Base-by-base conservation (phyloP, 2,113 vertebrate species). In the Ifrita kowaldi region DNA sequence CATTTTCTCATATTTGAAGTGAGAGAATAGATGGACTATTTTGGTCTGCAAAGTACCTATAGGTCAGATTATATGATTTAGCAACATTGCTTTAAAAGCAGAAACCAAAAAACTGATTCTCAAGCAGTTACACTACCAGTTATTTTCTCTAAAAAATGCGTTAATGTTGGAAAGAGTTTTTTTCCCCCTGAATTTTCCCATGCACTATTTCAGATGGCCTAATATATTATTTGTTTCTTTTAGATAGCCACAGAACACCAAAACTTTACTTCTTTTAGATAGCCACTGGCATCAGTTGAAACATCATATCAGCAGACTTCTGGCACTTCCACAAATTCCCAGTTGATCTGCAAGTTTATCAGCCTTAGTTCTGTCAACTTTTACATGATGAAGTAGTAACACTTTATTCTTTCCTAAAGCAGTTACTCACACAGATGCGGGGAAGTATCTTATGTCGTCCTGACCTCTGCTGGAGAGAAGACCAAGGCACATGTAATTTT, bases 391-490 rank as follows among this genome's bases (percentile, higher is more conserved):
- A 60, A 70, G 64, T 5, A 11, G 15, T 22, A 67, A 39, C 9
- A 30, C 65, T 63, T 69, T 65, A 27, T 4, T 37, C 16, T 71
- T 88, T 42, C 12, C 15, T 15, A 17, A 55, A 3, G 17, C 16
- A 63, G 49, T 7, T 33, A 15, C 5, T 56, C 7, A 30, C 24
- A 14, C 2, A 6, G 11, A 39, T 20, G 7, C 7, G 44, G 5
- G 13, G 6, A 22, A 71, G 8, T 82, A 52, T 30, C 28, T 83
- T 95, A 59, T 71, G 59, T 68, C 90, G 3, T 59, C 85, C 33
- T 91, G 96, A 88, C 97, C 91, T 93, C 97, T 97, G 52, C 89
- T 94, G 97, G 97, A 71, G 27, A 80, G 53, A 87, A 84, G 4
- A 52, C 16, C 22, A 65, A 87, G 23, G 10, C 15, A 44, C 63